Percentiles rank a stretch among this genome's conserved stretches.
These are phyloP conservation scores for Macquaria australasica DNA, from an alignment of 2,113 vertebrate species.

Conservation along the genomic window DNA sequence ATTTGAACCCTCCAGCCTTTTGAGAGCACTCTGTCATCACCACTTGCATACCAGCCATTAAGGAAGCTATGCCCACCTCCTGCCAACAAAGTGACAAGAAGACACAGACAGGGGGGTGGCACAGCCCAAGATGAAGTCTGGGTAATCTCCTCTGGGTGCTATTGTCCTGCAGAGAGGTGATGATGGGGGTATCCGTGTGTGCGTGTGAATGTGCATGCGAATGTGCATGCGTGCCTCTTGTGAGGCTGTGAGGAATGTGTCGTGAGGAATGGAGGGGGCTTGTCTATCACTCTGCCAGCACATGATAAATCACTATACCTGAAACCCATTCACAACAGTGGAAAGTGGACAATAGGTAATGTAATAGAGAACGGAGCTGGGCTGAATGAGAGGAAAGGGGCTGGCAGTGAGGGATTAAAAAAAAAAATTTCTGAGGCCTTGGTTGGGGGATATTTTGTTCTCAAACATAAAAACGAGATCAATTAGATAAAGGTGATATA, in stretches of 20 bases:
- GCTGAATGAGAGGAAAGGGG: constrained; percentile 14
- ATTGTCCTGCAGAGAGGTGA: constrained; percentile 64
- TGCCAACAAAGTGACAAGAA: constrained; percentile 48
- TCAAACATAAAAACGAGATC: background rate
- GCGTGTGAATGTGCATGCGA: background rate
- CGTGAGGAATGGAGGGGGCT: constrained; percentile 10
- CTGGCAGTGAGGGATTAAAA: constrained; percentile 5
- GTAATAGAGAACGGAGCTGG: constrained; percentile 36
- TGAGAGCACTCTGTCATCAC: constrained; percentile 60
- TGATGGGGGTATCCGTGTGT: constrained; percentile 50
- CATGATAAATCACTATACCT: constrained; percentile 64
- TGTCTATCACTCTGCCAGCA: constrained; percentile 50
- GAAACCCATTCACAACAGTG: constrained; percentile 43
- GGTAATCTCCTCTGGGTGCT: constrained; percentile 60
- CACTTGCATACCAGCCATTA: constrained; percentile 37
- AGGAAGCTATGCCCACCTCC: constrained; percentile 55
- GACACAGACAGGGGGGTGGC: constrained; percentile 29
- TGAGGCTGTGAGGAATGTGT: constrained; percentile 26
- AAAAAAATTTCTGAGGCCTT: background rate
- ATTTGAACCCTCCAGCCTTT: constrained; percentile 29
- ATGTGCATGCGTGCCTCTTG: background rate
- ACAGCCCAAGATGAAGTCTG: constrained; percentile 48
- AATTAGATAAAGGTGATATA: background rate
- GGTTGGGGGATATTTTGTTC: background rate
- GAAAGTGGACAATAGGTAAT: constrained; percentile 46